Conservation (phyloP, 2,113 vertebrate genomes). For the Synchiropus splendidus region DNA sequence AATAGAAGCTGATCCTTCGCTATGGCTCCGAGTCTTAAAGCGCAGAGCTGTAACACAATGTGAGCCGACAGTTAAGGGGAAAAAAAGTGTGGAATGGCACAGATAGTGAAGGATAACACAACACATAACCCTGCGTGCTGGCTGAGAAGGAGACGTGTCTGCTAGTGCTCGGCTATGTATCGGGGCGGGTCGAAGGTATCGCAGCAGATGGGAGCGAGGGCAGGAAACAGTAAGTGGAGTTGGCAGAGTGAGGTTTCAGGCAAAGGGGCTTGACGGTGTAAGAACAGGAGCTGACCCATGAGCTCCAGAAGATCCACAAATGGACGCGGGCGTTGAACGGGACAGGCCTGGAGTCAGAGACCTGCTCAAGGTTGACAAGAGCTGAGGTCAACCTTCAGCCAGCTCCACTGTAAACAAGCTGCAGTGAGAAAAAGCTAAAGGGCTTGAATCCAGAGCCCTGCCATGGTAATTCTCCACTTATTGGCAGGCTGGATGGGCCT, state of each 20-base stretch:
- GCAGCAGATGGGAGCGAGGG: constrained; percentile 38
- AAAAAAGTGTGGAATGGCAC: constrained; percentile 43
- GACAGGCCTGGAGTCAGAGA: constrained; percentile 58
- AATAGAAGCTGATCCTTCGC: constrained; percentile 68
- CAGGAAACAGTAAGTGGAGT: constrained; percentile 54
- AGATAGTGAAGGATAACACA: constrained; percentile 57
- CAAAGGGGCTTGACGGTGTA: constrained; percentile 47
- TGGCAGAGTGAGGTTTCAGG: constrained; percentile 62
- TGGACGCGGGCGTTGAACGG: constrained; percentile 53
- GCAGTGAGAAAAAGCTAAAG: constrained; percentile 45
- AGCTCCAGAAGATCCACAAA: constrained; percentile 48
- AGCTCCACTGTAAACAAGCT: constrained; percentile 55
- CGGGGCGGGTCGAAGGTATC: constrained; percentile 47
- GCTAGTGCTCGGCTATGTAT: constrained; percentile 42
- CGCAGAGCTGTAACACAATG: constrained; percentile 60
- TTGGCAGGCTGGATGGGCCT: constrained; percentile 46
- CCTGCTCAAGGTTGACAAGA: constrained; percentile 65
- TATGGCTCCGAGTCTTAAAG: constrained; percentile 62
- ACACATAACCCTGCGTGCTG: constrained; percentile 45
- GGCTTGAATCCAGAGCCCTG: constrained; percentile 39
- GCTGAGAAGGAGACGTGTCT: constrained; percentile 59
- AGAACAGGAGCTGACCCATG: constrained; percentile 50
- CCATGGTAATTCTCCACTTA: constrained; percentile 50
- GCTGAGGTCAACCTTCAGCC: constrained; percentile 51
- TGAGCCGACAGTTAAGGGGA: constrained; percentile 59